Evolutionary conservation across 2,113 vertebrate genomes (phyloP).

Genomic region (Archilochus colubris): DNA sequence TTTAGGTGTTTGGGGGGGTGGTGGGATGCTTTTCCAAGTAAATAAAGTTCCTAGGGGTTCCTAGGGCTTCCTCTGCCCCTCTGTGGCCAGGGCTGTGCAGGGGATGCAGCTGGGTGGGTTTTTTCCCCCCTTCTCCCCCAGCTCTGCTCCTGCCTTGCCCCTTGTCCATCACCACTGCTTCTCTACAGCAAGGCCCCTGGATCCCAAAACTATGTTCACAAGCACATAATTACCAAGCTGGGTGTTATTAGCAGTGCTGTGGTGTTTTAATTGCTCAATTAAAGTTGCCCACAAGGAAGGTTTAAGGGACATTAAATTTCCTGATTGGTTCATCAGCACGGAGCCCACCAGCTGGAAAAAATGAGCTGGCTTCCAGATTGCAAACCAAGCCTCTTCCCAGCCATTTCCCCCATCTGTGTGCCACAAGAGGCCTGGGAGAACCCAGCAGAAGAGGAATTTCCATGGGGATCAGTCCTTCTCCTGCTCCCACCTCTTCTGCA

Average conservation of each 20-base stretch:
- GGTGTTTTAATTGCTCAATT: conserved; percentile 47
- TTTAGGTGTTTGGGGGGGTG: not conserved
- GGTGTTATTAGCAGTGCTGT: conserved; percentile 32
- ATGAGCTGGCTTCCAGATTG: conserved; percentile 28
- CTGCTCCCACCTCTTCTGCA: not conserved
- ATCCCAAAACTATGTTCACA: not conserved
- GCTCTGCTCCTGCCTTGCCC: not conserved
- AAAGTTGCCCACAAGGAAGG: conserved; percentile 59
- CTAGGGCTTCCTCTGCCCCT: not conserved
- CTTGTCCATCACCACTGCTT: not conserved
- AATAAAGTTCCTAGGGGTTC: not conserved
- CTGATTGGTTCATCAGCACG: conserved; percentile 58
- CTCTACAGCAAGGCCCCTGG: not conserved
- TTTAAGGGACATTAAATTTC: conserved; percentile 63
- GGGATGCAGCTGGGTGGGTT: not conserved
- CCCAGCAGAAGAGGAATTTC: not conserved
- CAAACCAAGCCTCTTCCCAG: not conserved
- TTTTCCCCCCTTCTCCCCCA: not conserved
- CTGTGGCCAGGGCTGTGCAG: not conserved
- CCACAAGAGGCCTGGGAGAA: not conserved
- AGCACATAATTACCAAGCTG: conserved; percentile 47
- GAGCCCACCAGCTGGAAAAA: conserved; percentile 46
- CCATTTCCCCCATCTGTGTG: not conserved
- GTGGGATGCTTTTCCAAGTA: not conserved
- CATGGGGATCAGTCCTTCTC: not conserved